Evolutionary conservation across 2,113 vertebrate genomes (phyloP), one percentile per base, ranked within the genome.

Genomic region (Corythoichthys haematopterus): DNA sequence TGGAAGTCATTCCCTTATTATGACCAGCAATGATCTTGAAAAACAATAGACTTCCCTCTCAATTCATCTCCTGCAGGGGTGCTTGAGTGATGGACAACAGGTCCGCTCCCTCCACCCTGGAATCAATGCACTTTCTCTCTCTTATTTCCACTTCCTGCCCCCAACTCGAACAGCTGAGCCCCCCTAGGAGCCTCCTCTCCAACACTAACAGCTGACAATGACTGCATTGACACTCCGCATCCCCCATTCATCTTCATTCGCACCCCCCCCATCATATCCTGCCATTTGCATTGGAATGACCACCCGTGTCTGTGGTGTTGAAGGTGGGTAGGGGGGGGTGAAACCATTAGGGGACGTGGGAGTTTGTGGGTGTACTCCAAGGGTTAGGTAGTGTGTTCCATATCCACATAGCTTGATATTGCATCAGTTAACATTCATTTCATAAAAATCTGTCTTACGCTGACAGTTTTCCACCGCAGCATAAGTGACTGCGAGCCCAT

Each of bases 231-330:
- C 91, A 93, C 83, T 78, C 73, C 76, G 77, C 75, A 60, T 81
- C 88, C 81, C 92, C 40, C 15, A 91, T 93, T 91, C 76, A 90
- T 93, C 93, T 93, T 93, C 90, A 92, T 92, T 86, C 93, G 90
- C 89, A 2, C 35, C 57, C 6, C 37, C 36, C 88, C 80, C 77
- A 88, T 89, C 89, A 89, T 84, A 91, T 92, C 85, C 91, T 90
- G 84, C 85, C 88, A 90, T 93, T 94, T 89, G 89, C 81, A 93
- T 82, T 87, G 90, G 93, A 94, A 93, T 89, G 66, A 64, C 35
- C 37, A 46, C 66, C 75, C 73, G 87, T 89, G 73, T 87, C 87
- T 68, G 70, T 75, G 64, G 70, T 76, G 66, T 65, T 3, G 59
- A 38, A 1, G 13, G 51, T 50, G 62, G 58, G 53, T 35, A 3